Evolutionary conservation across 1,140 invertebrate genomes (phyloP).

Genomic region (Bombus affinis): DNA sequence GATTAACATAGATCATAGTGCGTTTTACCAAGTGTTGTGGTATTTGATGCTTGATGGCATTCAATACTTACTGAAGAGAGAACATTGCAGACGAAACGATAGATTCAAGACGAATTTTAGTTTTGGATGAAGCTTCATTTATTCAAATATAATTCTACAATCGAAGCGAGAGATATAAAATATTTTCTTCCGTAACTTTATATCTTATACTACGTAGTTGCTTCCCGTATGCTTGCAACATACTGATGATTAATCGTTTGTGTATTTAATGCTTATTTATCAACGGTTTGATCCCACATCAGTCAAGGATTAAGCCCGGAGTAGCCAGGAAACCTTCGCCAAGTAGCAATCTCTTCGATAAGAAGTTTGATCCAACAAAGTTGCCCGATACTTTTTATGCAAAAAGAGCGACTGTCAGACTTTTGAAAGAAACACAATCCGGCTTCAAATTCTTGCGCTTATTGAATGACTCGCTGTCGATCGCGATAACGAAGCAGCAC

Average conservation of each 20-base stretch:
- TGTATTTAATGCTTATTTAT: background rate
- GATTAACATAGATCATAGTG: background rate
- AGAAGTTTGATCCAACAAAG: too few relatives aligned
- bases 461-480: background rate
- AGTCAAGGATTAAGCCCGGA: background rate
- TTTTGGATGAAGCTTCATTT: too few relatives aligned
- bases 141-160: too few relatives aligned
- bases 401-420: too few relatives aligned
- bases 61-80: background rate
- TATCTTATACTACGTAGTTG: background rate
- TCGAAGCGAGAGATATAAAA: background rate
- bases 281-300: background rate
- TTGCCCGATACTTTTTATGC: background rate
- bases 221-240: background rate
- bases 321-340: background rate
- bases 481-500: constrained; percentile 1
- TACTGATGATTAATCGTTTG: background rate
- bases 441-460: background rate
- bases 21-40: background rate
- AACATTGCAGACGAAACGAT: background rate
- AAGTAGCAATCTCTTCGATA: background rate
- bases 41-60: background rate
- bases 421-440: background rate
- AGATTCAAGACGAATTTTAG: background rate
- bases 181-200: background rate